These are phyloP conservation scores for Globia sparganii DNA, from an alignment of 2,888 invertebrate species.

Conservation along the genomic window DNA sequence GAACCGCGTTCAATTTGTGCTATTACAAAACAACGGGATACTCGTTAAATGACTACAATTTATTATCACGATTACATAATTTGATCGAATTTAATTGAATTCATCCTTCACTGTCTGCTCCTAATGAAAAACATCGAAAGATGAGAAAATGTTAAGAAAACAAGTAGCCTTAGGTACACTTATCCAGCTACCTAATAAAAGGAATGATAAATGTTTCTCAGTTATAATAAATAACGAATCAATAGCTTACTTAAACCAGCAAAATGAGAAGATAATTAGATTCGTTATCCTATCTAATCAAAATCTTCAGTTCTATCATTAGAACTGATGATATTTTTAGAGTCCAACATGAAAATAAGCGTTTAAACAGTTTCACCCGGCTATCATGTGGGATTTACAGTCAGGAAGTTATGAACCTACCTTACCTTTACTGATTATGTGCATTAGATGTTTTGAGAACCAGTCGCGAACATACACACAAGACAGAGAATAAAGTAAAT, in stretches of 20 bases:
- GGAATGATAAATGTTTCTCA: background rate
- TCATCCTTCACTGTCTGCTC: conserved; percentile 66
- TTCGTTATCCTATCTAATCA: conserved; percentile 55
- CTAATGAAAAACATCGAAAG: conserved; percentile 14
- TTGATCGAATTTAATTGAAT: conserved; percentile 65
- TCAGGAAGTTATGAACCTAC: background rate
- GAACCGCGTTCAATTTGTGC: conserved; percentile 72
- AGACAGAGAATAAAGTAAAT: background rate
- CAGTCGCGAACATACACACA: background rate
- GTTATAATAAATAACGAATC: background rate
- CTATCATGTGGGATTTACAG: conserved; percentile 46
- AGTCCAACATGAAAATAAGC: background rate
- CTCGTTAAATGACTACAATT: conserved; percentile 69
- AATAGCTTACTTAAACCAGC: background rate
- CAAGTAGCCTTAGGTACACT: background rate
- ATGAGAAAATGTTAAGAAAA: background rate
- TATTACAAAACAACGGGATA: conserved; percentile 78
- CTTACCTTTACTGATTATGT: background rate
- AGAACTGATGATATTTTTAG: background rate
- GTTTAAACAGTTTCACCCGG: conserved; percentile 31
- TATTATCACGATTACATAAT: conserved; percentile 74
- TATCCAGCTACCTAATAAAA: background rate
- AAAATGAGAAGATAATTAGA: conserved; percentile 33
- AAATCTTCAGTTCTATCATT: conserved; percentile 19
- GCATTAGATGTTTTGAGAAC: background rate